Evolutionary conservation across 2,888 invertebrate species (phyloP), one percentile per base, ranked within the genome.

Genomic region (Rhogogaster chlorosoma): DNA sequence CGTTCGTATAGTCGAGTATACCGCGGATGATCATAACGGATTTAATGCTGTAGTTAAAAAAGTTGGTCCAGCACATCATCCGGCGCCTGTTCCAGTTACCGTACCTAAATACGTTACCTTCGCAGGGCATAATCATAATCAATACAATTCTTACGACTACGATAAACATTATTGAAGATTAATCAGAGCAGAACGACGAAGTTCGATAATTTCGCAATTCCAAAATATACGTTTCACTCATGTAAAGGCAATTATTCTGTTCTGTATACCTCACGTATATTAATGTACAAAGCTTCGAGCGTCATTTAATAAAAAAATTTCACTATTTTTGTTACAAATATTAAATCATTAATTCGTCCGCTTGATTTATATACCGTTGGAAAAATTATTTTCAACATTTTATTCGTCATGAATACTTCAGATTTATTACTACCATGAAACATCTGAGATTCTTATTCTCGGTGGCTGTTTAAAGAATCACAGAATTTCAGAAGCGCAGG

Each of bases 31-130:
- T 67, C 92, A 92, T 86, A 93, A 93, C 82, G 93, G 93, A 2
- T 93, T 93, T 86, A 92, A 93, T 84, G 93, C 93, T 2, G 92
- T 93, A 15, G 93, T 93, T n/a, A 93, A 93, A 86, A 93, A 93
- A 87, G 91, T 93, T 49, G 93, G 92, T 15, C 86, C 86, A 15
- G 57, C 36, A 29, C 80, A 80, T 22, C 83, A 83, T 45, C 83
- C 83, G 67, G 93, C 92, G 36, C 92, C 92, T 2, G 86, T 90
- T 38, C 91, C 92, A 0, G 86, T 92, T 10, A 89, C 88, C 2
- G 85, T 91, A n/a, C 90, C 90, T 18, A 91, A 92, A 86, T 92
- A 92, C 86, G 87, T 92, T 4, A 86, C 90, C 12, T 80, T 26
- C 26, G 80, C 45, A 12, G 45, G 49, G 22, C 78, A 75, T 22